Evolutionary conservation across 1,140 invertebrate species (phyloP), one percentile per base, ranked within the genome.

Genomic region (Tetramorium parvispinum): DNA sequence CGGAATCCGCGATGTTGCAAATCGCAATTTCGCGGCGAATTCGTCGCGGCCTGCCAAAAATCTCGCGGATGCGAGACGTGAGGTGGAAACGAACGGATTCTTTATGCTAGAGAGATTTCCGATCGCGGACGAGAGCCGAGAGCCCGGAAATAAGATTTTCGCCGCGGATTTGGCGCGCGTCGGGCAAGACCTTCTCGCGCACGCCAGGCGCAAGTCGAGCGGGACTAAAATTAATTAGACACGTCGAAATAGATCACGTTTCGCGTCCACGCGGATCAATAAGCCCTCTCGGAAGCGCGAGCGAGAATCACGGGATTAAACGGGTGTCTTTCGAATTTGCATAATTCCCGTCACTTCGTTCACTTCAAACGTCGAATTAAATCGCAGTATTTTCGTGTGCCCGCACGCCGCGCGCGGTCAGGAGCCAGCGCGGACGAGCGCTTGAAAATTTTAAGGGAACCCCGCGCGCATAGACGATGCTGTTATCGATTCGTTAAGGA

Each of bases 201-300:
- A 21, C 32, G n/a, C 63, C 63, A 32, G 32, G 32, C 32, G 46
- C n/a, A 61, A 43, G 11, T 59, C 43, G 43, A 66, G 76, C 10
- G 18, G 16, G 51, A 51, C 59, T 32, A 71, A 71, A 82, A 82
- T 82, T 82, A 71, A 71, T 82, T 82, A 57, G 61, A 21, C 27
- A 51, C 59, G 27, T 82, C 49, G 37, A 57, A 70, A 71, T 71
- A 53, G 40, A 61, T 61, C 24, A 24, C 76, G 43, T 43, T 40
- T n/a, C 40, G 37, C 46, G 13, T 37, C 13, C 77, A n/a, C 46
- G 43, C 13, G 61, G 27, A 79, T 79, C 77, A 21, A 66, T 79
- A 66, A 27, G 27, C 27, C 51, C 13, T 49, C 27, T 53, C 7
- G 59, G 43, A 78, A 18, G 16, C 6, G n/a, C n/a, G 49, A 53